phyloP scores from a whole-genome alignment of 2,797 vertebrate species.

The Rhinophrynus dorsalis region DNA sequence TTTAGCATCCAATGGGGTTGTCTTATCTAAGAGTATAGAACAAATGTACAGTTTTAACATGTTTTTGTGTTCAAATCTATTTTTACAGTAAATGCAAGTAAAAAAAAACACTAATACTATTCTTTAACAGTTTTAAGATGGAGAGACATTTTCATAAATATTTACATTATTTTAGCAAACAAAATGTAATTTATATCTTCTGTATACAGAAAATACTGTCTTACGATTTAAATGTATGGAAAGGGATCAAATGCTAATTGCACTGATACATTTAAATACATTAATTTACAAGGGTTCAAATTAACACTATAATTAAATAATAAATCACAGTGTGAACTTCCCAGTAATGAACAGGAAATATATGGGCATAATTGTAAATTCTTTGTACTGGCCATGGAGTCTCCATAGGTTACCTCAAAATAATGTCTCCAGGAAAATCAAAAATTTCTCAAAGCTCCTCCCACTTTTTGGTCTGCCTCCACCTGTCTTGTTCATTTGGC shows the following conservation, averaged over 20 bases:
- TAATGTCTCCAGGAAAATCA: too few relatives aligned
- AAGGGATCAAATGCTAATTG: constrained; percentile 41
- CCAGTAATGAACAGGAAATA: too few relatives aligned
- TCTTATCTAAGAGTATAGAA: constrained; percentile 61
- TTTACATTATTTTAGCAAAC: constrained; percentile 54
- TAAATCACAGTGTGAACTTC: too few relatives aligned
- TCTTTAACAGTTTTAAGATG: constrained; percentile 47
- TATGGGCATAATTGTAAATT: too few relatives aligned
- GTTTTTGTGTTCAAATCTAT: constrained; percentile 66
- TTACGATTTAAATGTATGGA: constrained; percentile 42
- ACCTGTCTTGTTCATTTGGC: too few relatives aligned
- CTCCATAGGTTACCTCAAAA: too few relatives aligned
- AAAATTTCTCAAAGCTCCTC: too few relatives aligned
- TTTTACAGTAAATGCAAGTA: constrained; percentile 60
- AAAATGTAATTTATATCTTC: constrained; percentile 3
- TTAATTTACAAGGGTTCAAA: too few relatives aligned
- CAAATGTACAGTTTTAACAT: constrained; percentile 66
- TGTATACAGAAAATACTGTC: constrained; percentile 11
- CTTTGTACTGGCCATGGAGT: too few relatives aligned
- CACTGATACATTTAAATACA: constrained; percentile 56
- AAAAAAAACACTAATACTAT: not conserved
- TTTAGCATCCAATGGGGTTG: constrained; percentile 32
- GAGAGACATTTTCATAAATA: constrained; percentile 56
- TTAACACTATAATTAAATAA: too few relatives aligned
- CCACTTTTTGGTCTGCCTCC: too few relatives aligned